Evolutionary conservation across 2,888 invertebrate genomes (phyloP).

Genomic region (Dynastes tityus): DNA sequence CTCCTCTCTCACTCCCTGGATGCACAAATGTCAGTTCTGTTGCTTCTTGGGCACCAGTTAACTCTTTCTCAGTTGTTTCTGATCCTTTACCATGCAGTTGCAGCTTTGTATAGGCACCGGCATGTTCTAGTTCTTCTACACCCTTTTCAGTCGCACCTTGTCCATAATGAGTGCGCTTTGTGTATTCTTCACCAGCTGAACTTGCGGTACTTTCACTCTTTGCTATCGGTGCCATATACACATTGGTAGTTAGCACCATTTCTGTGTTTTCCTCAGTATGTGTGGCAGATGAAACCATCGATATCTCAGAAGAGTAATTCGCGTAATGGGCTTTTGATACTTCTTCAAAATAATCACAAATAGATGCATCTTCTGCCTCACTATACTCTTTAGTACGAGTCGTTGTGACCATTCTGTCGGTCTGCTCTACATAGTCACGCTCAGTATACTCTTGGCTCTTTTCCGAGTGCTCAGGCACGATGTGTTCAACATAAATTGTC

Average conservation of each 20-base stretch:
- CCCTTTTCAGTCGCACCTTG: neutral
- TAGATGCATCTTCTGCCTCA: neutral
- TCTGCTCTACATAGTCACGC: too few relatives aligned
- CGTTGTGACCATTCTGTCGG: too few relatives aligned
- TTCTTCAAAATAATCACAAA: too few relatives aligned
- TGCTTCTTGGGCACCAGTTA: neutral
- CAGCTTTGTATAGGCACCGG: neutral
- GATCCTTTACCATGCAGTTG: neutral
- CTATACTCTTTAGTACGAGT: neutral
- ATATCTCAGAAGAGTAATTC: too few relatives aligned
- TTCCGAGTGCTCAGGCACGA: too few relatives aligned
- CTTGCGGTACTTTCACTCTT: neutral
- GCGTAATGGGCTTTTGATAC: too few relatives aligned
- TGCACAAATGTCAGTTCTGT: neutral
- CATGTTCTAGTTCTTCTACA: conserved; percentile 3
- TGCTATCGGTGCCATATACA: neutral
- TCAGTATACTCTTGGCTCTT: too few relatives aligned
- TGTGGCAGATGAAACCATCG: too few relatives aligned
- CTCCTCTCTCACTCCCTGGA: neutral
- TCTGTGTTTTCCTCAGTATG: too few relatives aligned
- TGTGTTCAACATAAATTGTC: neutral
- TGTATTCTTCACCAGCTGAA: neutral
- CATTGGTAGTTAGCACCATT: neutral
- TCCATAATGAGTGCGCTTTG: neutral
- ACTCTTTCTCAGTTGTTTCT: neutral